Percentiles rank a stretch among this genome's conserved stretches.
phyloP scores from a whole-genome alignment of 64 coral and sea anemone genomes.

The Montipora cactus region DNA sequence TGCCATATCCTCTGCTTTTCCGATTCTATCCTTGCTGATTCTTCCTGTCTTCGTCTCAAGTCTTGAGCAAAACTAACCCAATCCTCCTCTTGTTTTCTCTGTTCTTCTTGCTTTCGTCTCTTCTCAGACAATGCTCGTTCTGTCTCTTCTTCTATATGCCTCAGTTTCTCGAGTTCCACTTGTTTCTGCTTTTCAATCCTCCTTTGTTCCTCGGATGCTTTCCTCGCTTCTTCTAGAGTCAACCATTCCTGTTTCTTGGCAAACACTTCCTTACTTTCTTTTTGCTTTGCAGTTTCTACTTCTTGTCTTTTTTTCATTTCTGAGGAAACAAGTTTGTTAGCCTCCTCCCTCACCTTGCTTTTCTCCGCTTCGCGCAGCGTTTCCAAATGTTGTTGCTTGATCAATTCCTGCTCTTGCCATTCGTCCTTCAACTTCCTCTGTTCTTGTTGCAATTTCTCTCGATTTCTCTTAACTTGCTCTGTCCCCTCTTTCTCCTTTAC shows the following conservation, averaged over 20 bases:
- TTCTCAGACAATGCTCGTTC: not conserved
- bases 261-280: conserved; percentile 28
- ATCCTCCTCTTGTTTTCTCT: conserved; percentile 10
- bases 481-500: conserved; percentile 24
- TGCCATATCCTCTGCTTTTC: conserved; percentile 26
- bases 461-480: not conserved
- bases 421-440: conserved; percentile 38
- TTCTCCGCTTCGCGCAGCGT: conserved; percentile 15
- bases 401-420: conserved; percentile 14
- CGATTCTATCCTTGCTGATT: not conserved
- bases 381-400: conserved; percentile 20
- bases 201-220: not conserved
- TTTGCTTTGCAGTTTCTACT: conserved; percentile 5
- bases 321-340: conserved; percentile 18
- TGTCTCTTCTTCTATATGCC: conserved; percentile 13
- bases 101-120: conserved; percentile 28
- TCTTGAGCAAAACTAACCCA: conserved; percentile 24
- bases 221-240: conserved; percentile 5
- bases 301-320: not conserved
- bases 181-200: conserved; percentile 20
- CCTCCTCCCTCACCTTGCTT: conserved; percentile 21
- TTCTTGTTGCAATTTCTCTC: conserved; percentile 17
- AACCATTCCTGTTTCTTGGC: conserved; percentile 14
- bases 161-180: conserved; percentile 29
- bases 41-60: conserved; percentile 20